Percentiles rank a stretch among this genome's conserved stretches.
phyloP scores from a whole-genome alignment of 2,797 vertebrate species.

The Hydrophis major region DNA sequence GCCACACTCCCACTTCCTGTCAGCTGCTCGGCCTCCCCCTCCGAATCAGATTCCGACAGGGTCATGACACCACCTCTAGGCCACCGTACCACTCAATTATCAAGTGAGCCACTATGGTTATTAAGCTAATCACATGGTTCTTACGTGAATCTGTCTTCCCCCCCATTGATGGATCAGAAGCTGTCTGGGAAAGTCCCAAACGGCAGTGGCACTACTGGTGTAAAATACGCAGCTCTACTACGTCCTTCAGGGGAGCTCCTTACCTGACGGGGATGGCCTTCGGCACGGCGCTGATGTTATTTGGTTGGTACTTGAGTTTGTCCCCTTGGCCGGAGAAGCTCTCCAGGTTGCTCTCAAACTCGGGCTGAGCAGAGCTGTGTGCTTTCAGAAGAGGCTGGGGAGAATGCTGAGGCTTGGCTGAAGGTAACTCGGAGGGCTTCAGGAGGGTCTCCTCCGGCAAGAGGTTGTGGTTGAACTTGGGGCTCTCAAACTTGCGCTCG shows the following conservation, averaged over 20 bases:
- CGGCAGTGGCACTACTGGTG: fast-evolving
- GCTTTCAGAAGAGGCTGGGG: conserved; percentile 78
- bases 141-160: not conserved
- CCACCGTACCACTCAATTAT: not conserved
- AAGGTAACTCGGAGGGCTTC: conserved; percentile 69
- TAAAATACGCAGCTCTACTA: too few species aligned
- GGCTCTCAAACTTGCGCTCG: conserved; percentile 97
- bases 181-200: not conserved
- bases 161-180: not conserved
- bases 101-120: not conserved
- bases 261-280: conserved; percentile 96
- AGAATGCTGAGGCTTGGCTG: conserved; percentile 74
- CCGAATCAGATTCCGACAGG: too few species aligned
- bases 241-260: conserved; percentile 22
- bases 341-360: conserved; percentile 89
- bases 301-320: conserved; percentile 94
- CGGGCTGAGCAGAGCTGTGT: conserved; percentile 83
- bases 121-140: not conserved
- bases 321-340: conserved; percentile 88
- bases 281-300: conserved; percentile 88
- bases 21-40: too few species aligned
- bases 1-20: too few species aligned
- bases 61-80: too few species aligned
- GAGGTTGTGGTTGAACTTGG: conserved; percentile 98
- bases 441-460: conserved; percentile 87